Percentiles rank a stretch among this genome's conserved stretches.
phyloP scores from a whole-genome alignment of 2,888 invertebrate species.

The Stratiomys singularior region DNA sequence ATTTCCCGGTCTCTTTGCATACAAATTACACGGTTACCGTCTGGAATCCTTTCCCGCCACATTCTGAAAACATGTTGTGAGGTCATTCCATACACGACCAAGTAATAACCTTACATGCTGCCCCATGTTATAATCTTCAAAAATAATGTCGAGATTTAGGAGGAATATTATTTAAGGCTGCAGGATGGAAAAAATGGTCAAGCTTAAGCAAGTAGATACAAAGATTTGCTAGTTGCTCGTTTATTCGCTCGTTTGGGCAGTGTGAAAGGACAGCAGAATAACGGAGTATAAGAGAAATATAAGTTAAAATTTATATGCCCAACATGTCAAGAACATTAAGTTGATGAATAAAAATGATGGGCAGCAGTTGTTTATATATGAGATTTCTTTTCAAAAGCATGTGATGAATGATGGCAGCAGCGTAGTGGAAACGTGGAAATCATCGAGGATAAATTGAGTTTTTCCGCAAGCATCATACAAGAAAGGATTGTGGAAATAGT shows the following conservation, averaged over 20 bases:
- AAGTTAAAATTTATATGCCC: conserved; percentile 15
- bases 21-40: conserved; percentile 9
- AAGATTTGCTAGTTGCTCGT: conserved; percentile 3
- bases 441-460: no score
- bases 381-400: neutral
- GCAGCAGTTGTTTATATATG: neutral
- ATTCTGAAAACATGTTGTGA: neutral
- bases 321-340: conserved; percentile 18
- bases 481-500: no score
- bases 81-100: neutral
- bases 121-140: conserved; percentile 2
- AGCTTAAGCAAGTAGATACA: neutral
- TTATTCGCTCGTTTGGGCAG: neutral
- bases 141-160: neutral
- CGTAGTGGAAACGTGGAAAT: neutral
- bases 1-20: neutral
- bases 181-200: neutral
- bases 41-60: neutral
- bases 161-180: neutral
- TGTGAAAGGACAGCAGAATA: no score
- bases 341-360: conserved; percentile 19
- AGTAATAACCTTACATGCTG: conserved; percentile 4
- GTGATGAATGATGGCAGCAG: neutral
- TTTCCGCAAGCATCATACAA: no score
- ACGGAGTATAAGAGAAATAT: neutral